phyloP scores from a whole-genome alignment of 92 coral and sea anemone genomes.

The Epizoanthus rinbou region DNA sequence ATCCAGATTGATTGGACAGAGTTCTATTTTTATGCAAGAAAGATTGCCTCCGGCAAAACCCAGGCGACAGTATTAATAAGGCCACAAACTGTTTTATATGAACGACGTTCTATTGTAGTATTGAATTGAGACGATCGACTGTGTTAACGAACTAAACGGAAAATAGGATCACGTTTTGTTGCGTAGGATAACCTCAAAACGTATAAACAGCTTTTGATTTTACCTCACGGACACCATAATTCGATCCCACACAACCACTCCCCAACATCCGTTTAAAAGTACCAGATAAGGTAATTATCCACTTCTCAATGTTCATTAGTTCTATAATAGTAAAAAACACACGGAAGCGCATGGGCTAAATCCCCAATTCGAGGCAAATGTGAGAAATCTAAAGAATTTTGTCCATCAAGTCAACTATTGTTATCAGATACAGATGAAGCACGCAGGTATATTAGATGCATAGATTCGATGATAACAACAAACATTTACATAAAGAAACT shows the following conservation, averaged over 20 bases:
- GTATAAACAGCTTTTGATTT: no score
- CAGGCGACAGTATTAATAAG: background rate
- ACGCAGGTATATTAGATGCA: no score
- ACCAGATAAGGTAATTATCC: background rate
- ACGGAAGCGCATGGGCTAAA: background rate
- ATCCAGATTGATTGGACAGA: background rate
- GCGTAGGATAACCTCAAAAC: background rate
- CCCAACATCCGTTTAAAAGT: background rate
- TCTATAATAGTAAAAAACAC: background rate
- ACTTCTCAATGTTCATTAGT: background rate
- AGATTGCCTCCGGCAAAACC: background rate
- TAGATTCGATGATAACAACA: no score
- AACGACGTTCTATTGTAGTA: background rate
- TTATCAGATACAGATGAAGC: no score
- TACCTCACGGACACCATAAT: background rate
- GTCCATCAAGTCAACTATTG: no score
- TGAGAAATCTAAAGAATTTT: no score
- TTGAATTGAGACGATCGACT: background rate
- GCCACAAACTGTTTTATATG: conserved; percentile 16
- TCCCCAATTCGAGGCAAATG: no score
- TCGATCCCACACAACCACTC: background rate
- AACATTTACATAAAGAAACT: no score
- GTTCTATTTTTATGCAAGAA: background rate
- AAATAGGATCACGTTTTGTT: background rate
- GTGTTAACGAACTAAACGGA: background rate